phyloP scores from a whole-genome alignment of 2,888 invertebrate species.

The Ommatoiulus sabulosus region DNA sequence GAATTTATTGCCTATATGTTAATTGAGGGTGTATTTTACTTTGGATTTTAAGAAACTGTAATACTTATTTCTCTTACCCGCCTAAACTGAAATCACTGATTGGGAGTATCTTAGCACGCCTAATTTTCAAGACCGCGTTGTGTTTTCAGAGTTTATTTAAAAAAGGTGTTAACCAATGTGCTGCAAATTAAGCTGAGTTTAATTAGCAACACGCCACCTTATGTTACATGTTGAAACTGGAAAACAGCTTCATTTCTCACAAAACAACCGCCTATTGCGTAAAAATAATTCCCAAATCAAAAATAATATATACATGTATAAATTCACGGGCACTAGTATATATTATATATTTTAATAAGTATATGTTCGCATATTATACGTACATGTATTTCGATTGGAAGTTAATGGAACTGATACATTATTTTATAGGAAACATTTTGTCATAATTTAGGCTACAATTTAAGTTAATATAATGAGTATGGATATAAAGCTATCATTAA shows the following conservation, averaged over 20 bases:
- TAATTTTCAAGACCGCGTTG: not conserved
- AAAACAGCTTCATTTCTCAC: not conserved
- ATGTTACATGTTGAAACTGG: not conserved
- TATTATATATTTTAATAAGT: too few species aligned
- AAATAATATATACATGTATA: not conserved
- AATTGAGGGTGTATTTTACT: not conserved
- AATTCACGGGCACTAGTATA: not conserved
- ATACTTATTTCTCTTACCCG: not conserved
- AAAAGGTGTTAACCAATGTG: not conserved
- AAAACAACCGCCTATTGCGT: not conserved
- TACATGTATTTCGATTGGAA: too few species aligned
- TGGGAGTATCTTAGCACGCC: slow-evolving; percentile 9
- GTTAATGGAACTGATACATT: not conserved
- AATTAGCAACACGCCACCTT: not conserved
- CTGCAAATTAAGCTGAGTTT: not conserved
- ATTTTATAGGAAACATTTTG: too few species aligned
- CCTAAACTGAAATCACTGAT: not conserved
- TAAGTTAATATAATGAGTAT: too few species aligned
- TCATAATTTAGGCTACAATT: too few species aligned
- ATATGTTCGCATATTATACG: too few species aligned
- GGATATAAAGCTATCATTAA: not conserved
- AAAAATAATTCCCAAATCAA: not conserved
- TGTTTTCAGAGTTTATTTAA: not conserved
- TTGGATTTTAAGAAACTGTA: not conserved
- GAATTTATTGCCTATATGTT: not conserved